Percentiles rank a stretch among this genome's conserved stretches.
phyloP scores from a whole-genome alignment of 1,140 invertebrate genomes.

The Hylaeus anthracinus region DNA sequence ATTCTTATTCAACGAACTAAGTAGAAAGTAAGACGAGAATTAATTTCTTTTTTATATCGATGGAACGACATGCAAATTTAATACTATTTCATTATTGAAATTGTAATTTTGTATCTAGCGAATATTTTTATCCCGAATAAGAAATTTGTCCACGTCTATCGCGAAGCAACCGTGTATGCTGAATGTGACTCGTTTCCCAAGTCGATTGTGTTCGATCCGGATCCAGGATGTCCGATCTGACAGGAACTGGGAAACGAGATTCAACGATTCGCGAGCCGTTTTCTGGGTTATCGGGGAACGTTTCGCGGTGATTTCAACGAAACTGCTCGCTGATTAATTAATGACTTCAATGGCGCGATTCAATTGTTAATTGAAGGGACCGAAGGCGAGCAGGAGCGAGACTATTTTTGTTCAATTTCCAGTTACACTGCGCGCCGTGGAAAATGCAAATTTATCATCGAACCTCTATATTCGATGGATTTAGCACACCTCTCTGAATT shows the following conservation, averaged over 20 bases:
- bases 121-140: no score
- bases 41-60: no score
- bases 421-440: constrained; percentile 1
- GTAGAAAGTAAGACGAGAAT: no score
- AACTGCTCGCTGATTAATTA: constrained; percentile 40
- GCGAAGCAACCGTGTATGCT: neutral
- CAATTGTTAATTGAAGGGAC: constrained; percentile 34
- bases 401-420: constrained; percentile 42
- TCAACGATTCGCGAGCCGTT: constrained; percentile 17
- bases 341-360: constrained; percentile 29
- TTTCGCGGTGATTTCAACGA: constrained; percentile 30
- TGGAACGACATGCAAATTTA: no score
- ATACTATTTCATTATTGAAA: no score
- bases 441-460: constrained; percentile 22
- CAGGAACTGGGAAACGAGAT: neutral
- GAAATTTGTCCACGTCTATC: no score
- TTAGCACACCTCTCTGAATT: neutral
- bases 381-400: neutral
- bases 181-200: constrained; percentile 19
- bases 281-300: constrained; percentile 23
- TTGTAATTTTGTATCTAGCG: no score
- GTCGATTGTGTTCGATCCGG: neutral
- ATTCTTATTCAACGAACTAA: no score
- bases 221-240: constrained; percentile 16
- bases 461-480: neutral